Base-by-base conservation (phyloP, 2,888 invertebrate species). In the Cephonodes hylas region DNA sequence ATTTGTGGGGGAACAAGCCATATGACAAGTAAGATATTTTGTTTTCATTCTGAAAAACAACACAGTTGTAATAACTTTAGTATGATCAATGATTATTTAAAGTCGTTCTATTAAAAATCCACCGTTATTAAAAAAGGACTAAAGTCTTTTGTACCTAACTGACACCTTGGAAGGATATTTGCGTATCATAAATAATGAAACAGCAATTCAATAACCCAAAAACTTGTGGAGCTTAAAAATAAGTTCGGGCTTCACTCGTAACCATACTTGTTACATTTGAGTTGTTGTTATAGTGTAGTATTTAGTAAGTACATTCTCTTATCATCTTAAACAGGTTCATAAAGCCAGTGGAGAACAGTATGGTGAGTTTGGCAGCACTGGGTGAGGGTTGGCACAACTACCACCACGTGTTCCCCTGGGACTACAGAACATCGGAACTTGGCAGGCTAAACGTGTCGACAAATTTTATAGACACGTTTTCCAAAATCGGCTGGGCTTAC, bases 1-100 rank as follows among this genome's bases (percentile, higher is more conserved):
- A 99, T 83, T 94, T 97, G 93, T 98, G 96, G 94, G 98, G 98
- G n/a, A 95, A 95, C 73, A 95, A 95, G 79, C 98, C 99, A 0
- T 99, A 98, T 80, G 98, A 99, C 87, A 95, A 94, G 96, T 96
- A 80, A 86, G 93, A 7, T 25, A 25, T 44, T 8, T 20, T 22
- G 2, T 7, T 44, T 42, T 18, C 20, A 18, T 8, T 7, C 8
- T 6, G 15, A 18, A 18, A 1, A 2, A 1, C 3, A 15, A 42
- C 15, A 44, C 7, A 18, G 4, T 2, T 18, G 5, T 18, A 34
- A n/a, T 6, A 6, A 34, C 34, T 7, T 34, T 34, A n/a, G n/a
- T n/a, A n/a, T n/a, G n/a, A n/a, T n/a, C n/a, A n/a, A n/a, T n/a
- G n/a, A n/a, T n/a, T n/a, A n/a, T n/a, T n/a, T n/a, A n/a, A n/a